Evolutionary conservation across 2,797 vertebrate species (phyloP), one percentile per base, ranked within the genome.

Genomic region (Acropternis orthonyx): DNA sequence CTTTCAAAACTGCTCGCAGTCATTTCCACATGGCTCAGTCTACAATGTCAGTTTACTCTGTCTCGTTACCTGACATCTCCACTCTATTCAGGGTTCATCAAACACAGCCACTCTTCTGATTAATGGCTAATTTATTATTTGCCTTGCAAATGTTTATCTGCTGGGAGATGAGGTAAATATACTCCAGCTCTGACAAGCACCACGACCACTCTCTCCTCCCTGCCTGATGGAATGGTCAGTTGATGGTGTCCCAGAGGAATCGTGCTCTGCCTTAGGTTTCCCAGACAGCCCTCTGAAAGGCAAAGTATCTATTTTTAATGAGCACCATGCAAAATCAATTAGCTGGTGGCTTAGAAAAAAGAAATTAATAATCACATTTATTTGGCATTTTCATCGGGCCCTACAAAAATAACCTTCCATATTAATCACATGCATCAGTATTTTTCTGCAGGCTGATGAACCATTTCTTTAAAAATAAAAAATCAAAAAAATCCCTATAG

Each of bases 71-170:
- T 97, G 97, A 97, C 96, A 95, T 92, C 88, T 92, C 91, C 96
- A 97, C 95, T 98, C 94, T 73, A 97, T 97, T 97, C 92, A 96
- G 96, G 96, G 97, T 97, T 98, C 97, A 98, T 97, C 74, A 91
- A 97, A 97, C 85, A 89, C 76, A 97, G 95, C 49, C 89, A 85
- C 81, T 96, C 94, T 91, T 93, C 90, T 97, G 97, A 98, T 97
- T 97, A 98, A 98, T 97, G 97, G 95, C 91, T 98, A 97, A 98
- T 98, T 97, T 98, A 98, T 97, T 98, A 98, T 98, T 98, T 98
- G 97, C 95, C 96, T 98, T 98, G 97, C 96, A 98, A 98, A 98
- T 98, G 95, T 97, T 98, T 97, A 97, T 98, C 97, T 98, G 96
- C 93, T 95, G 97, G 96, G 96, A 97, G 76, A 97, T 94, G 93